Percentiles rank a stretch among this genome's conserved stretches.
phyloP scores from a whole-genome alignment of 2,888 invertebrate genomes.

The Vannuccia rotundouncinata region DNA sequence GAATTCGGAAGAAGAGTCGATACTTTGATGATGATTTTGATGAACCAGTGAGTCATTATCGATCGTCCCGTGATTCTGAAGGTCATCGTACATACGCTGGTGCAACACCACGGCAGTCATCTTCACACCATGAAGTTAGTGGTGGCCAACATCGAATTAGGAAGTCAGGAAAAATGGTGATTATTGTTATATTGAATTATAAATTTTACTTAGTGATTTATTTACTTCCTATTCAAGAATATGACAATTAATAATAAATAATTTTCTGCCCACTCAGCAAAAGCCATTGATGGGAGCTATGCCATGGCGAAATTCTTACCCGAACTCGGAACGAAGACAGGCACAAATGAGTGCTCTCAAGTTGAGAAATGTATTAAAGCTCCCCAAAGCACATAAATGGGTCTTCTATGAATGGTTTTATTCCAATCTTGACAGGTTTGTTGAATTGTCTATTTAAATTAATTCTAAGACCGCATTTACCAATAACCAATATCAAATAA shows the following conservation, averaged over 20 bases:
- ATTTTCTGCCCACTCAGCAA: not conserved
- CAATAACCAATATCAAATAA: too few relatives aligned
- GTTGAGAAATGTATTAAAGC: constrained; percentile 73
- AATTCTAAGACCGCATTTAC: too few relatives aligned
- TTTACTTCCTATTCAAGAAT: not conserved
- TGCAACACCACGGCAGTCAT: not conserved
- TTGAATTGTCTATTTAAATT: too few relatives aligned
- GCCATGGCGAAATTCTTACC: not conserved
- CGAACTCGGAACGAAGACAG: constrained; percentile 30
- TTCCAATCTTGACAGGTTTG: constrained; percentile 85
- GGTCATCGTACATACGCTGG: not conserved
- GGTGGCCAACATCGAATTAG: not conserved
- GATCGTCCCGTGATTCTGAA: constrained; percentile 7
- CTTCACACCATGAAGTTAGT: not conserved
- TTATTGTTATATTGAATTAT: too few relatives aligned
- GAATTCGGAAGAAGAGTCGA: constrained; percentile 30
- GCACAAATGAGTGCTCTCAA: constrained; percentile 38
- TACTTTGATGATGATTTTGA: constrained; percentile 37
- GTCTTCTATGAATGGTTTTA: constrained; percentile 99
- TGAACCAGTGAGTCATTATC: constrained; percentile 10
- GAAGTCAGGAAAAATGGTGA: not conserved
- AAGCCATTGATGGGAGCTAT: not conserved
- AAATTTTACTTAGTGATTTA: not conserved
- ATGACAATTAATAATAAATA: not conserved
- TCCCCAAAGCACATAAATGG: constrained; percentile 98